These are phyloP conservation scores for Falco berigora DNA, from an alignment of 2,797 vertebrate species.

Conservation along the genomic window DNA sequence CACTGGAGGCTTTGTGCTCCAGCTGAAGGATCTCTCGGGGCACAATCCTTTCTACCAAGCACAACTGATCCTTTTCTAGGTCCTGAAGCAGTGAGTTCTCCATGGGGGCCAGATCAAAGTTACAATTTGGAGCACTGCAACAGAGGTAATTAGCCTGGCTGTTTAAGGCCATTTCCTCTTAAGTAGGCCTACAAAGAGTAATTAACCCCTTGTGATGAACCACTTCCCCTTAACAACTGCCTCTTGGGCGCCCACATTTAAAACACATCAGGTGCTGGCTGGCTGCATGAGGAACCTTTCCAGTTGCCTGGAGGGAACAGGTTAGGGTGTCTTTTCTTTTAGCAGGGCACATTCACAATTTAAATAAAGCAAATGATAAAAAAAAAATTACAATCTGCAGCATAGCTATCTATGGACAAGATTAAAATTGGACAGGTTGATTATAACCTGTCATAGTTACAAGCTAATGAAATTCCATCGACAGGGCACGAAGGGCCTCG, in stretches of 20 bases:
- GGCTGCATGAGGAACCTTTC: not conserved
- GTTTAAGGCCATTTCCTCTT: not conserved
- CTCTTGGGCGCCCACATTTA: not conserved
- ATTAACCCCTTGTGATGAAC: not conserved
- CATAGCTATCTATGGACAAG: not conserved
- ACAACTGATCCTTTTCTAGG: not conserved
- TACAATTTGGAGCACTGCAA: not conserved
- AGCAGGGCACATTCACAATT: not conserved
- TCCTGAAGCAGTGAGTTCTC: not conserved
- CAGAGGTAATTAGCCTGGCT: not conserved
- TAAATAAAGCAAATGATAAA: not conserved
- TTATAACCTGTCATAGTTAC: constrained; percentile 32
- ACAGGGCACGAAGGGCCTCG: not conserved
- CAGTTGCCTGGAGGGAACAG: not conserved
- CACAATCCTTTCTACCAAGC: not conserved
- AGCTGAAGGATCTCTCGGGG: not conserved
- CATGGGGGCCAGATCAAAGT: not conserved
- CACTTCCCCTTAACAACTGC: not conserved
- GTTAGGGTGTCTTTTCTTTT: not conserved
- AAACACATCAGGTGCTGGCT: not conserved
- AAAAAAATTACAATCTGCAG: not conserved
- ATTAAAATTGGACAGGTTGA: constrained; percentile 37
- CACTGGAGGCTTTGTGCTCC: not conserved
- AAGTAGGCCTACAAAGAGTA: not conserved
- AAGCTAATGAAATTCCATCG: not conserved